Evolutionary conservation across 1,140 invertebrate genomes (phyloP).

Genomic region (Armadillidium nasatum): DNA sequence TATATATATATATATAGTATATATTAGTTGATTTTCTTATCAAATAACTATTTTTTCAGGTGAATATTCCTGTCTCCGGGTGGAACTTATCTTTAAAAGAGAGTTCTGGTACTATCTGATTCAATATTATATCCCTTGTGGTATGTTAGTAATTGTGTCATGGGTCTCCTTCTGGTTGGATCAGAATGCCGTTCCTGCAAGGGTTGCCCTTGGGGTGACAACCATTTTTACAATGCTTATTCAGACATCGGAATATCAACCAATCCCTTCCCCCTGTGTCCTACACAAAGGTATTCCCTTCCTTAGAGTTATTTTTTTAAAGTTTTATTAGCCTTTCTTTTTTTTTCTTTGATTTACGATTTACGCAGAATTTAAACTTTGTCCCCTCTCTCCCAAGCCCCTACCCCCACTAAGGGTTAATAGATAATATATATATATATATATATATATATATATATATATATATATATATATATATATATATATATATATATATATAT

Average conservation of each 20-base stretch:
- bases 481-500: too few relatives aligned
- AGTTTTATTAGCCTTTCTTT: background rate
- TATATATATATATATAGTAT: too few relatives aligned
- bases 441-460: too few relatives aligned
- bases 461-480: too few relatives aligned
- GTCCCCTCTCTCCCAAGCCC: too few relatives aligned
- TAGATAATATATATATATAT: too few relatives aligned
- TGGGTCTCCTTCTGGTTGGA: conserved; percentile 67
- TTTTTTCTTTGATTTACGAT: background rate
- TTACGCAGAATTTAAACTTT: too few relatives aligned
- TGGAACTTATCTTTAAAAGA: conserved; percentile 59
- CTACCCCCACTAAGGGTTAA: too few relatives aligned
- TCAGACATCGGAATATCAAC: conserved; percentile 92
- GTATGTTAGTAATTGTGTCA: too few relatives aligned
- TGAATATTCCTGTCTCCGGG: conserved; percentile 28
- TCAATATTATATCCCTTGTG: too few relatives aligned
- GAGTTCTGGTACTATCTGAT: conserved; percentile 66
- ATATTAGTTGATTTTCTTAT: too few relatives aligned
- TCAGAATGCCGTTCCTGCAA: conserved; percentile 88
- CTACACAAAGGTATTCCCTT: conserved; percentile 72
- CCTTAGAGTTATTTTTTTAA: background rate
- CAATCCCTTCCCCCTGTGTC: conserved; percentile 91
- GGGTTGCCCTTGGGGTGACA: conserved; percentile 90
- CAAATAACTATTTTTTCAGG: conserved; percentile 32
- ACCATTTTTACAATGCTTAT: conserved; percentile 94